A percentile compares a stretch with the other conserved stretches of the same genome.
phyloP scores from a whole-genome alignment of 2,797 vertebrate genomes.

The Hapalemur alaotrensis region DNA sequence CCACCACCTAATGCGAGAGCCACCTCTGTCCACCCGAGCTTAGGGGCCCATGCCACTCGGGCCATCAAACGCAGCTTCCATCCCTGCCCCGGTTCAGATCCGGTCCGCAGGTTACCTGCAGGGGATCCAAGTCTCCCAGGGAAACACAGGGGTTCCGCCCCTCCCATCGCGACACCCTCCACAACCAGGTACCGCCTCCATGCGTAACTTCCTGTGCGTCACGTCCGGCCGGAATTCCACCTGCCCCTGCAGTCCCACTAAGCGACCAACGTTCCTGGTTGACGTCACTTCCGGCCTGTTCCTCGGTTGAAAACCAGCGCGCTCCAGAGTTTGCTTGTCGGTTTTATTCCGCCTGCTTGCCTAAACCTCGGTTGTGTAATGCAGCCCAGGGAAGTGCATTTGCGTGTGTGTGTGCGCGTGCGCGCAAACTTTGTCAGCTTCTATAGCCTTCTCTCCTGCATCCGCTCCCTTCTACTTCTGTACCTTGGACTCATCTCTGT shows the following conservation, averaged over 20 bases:
- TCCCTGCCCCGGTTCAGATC: neutral
- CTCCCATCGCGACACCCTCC: conserved; percentile 1
- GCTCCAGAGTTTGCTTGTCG: fast-evolving
- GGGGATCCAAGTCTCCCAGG: neutral
- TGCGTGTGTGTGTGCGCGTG: neutral
- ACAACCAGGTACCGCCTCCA: neutral
- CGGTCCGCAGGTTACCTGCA: conserved; percentile 56
- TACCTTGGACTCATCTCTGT: neutral
- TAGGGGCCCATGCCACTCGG: fast-evolving
- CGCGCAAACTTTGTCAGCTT: neutral
- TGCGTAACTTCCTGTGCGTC: neutral
- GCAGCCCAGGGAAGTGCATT: neutral
- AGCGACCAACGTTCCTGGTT: fast-evolving
- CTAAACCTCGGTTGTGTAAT: neutral
- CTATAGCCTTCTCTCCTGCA: neutral
- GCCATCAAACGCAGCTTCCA: neutral
- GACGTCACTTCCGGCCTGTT: neutral
- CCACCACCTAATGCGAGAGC: neutral
- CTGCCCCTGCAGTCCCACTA: fast-evolving
- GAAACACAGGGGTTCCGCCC: neutral
- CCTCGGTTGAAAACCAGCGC: fast-evolving
- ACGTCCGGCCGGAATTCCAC: neutral
- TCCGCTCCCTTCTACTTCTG: neutral
- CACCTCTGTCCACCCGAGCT: neutral
- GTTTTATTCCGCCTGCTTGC: neutral